Conservation (phyloP, 2,797 vertebrate genomes). For the Ara ararauna region DNA sequence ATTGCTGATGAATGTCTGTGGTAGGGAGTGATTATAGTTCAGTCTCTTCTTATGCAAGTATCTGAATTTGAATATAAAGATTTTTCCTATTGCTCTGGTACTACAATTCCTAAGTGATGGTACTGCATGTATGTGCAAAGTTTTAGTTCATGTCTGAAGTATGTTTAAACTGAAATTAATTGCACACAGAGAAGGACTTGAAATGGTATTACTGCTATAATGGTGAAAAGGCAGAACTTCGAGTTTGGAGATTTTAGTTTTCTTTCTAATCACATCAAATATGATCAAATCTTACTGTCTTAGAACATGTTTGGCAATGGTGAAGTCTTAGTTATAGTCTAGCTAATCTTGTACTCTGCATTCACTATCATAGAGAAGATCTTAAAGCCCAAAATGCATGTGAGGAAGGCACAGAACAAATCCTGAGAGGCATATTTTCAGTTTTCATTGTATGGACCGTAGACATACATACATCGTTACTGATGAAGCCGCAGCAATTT, state of each 20-base stretch:
- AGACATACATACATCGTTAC: rapidly evolving
- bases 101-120: not conserved
- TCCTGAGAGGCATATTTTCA: rapidly evolving
- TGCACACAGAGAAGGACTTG: not conserved
- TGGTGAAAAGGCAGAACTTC: not conserved
- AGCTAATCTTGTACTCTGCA: not conserved
- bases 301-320: not conserved
- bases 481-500: not conserved
- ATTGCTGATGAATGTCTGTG: constrained; percentile 37
- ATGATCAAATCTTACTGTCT: not conserved
- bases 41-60: not conserved
- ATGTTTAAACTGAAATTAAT: not conserved
- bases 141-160: not conserved
- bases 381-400: rapidly evolving
- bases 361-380: not conserved
- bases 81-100: not conserved
- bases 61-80: not conserved
- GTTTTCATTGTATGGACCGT: not conserved
- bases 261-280: not conserved
- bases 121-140: not conserved
- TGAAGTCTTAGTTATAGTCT: not conserved
- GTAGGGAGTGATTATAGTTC: constrained; percentile 18
- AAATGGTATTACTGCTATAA: not conserved
- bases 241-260: not conserved
- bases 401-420: not conserved